Percentiles rank a stretch among this genome's conserved stretches.
Evolutionary conservation across 2,888 invertebrate species (phyloP).

Genomic region (Acleris sparsana): DNA sequence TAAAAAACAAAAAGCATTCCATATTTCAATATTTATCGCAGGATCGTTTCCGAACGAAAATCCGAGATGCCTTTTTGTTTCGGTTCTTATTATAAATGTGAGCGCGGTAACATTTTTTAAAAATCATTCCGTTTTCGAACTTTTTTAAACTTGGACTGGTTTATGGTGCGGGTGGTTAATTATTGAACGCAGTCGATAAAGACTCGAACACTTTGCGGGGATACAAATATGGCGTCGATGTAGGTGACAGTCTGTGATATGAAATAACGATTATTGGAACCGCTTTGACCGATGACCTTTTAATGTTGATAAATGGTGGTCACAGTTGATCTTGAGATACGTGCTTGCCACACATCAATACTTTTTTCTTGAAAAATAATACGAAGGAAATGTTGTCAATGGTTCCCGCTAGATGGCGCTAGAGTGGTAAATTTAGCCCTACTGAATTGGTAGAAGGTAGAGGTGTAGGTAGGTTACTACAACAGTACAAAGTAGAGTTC

Average conservation of each 20-base stretch:
- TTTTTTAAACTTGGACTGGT: conserved; percentile 36
- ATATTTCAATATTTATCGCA: conserved; percentile 82
- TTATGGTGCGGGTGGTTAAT: conserved; percentile 26
- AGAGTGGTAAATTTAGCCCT: no score
- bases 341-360: conserved; percentile 13
- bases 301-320: conserved; percentile 19
- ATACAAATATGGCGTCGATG: not conserved
- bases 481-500: no score
- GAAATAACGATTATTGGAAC: conserved; percentile 14
- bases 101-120: conserved; percentile 61
- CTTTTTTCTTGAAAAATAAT: not conserved
- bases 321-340: conserved; percentile 9
- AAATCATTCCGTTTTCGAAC: conserved; percentile 60
- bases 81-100: conserved; percentile 76
- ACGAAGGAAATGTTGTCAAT: not conserved
- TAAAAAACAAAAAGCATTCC: conserved; percentile 66
- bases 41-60: conserved; percentile 79
- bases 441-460: no score
- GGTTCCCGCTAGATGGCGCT: no score
- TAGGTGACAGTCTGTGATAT: conserved; percentile 10
- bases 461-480: no score
- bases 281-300: conserved; percentile 22
- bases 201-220: not conserved
- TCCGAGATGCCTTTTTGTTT: conserved; percentile 60
- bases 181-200: conserved; percentile 5